Conservation (phyloP, 2,113 vertebrate species). For the Isichthys henryi region DNA sequence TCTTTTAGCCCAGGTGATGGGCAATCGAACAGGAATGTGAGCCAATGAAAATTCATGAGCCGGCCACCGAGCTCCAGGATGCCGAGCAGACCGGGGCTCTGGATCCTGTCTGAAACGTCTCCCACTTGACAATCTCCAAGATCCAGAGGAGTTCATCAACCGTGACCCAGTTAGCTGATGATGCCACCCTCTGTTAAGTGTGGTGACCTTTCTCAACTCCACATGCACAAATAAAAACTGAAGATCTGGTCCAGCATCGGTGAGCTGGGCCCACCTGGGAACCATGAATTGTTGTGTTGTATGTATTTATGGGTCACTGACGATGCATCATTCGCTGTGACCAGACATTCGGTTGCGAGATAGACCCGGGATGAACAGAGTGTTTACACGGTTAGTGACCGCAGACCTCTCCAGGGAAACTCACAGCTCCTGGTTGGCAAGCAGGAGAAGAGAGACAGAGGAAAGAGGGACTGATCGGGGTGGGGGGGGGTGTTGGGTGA, state of each 20-base stretch:
- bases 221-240: not conserved
- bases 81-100: not conserved
- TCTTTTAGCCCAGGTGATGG: not conserved
- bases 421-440: not conserved
- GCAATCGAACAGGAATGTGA: not conserved
- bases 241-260: not conserved
- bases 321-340: not conserved
- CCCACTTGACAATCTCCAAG: not conserved
- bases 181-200: not conserved
- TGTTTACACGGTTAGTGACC: not conserved
- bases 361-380: not conserved
- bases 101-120: not conserved
- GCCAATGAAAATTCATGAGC: not conserved
- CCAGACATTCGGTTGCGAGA: not conserved
- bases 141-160: not conserved
- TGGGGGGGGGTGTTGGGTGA: constrained; percentile 30
- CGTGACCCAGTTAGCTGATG: not conserved
- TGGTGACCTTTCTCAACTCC: not conserved
- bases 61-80: not conserved
- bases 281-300: not conserved
- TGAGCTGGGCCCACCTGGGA: not conserved
- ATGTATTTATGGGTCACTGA: not conserved
- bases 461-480: not conserved
- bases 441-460: not conserved
- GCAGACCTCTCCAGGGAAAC: not conserved